Evolutionary conservation across 2,113 vertebrate genomes (phyloP), one percentile per base, ranked within the genome.

Genomic region (Globicephala melas): DNA sequence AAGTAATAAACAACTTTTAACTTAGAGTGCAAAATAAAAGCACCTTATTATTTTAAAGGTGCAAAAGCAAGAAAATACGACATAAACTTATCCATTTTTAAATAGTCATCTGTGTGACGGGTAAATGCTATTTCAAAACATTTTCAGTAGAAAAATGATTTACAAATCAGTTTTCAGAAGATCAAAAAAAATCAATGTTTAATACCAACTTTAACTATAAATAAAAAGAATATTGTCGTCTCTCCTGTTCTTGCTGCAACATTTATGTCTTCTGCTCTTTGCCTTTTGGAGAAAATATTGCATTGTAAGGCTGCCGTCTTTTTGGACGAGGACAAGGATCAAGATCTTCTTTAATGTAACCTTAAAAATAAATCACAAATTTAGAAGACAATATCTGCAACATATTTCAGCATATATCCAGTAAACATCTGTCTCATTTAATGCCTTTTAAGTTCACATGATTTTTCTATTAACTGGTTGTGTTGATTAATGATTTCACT

Each of bases 271-370:
- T 99, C 98, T 99, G 98, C 65, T 99, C 98, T 71, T 99, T 99
- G 96, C 81, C 95, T 98, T 99, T 99, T 5, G 99, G 99, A 94
- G 99, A 99, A 98, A 99, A 99, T 81, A 99, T 98, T 55, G 99
- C 98, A 5, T 99, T 98, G 26, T 99, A 99, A 28, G 99, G 99
- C 79, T 99, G 99, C 76, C 99, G 98, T 97, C 99, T 99, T 96
- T 99, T 99, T 79, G 99, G 98, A 60, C 99, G 99, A 0, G 96
- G 98, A 89, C 99, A 99, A 47, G 99, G 99, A 96, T 98, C 98
- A 79, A 99, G 97, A 44, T 99, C 99, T 95, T 99, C 99, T 91
- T 99, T 99, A 96, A 99, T 99, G 80, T 99, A 99, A 58, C 99
- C 99, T 99, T 89, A 92, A 97, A 98, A 98, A 93, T 23, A 96